Percentiles rank a stretch among this genome's conserved stretches.
Conservation (phyloP, 1,140 invertebrate genomes). For the Tachypleus tridentatus region DNA sequence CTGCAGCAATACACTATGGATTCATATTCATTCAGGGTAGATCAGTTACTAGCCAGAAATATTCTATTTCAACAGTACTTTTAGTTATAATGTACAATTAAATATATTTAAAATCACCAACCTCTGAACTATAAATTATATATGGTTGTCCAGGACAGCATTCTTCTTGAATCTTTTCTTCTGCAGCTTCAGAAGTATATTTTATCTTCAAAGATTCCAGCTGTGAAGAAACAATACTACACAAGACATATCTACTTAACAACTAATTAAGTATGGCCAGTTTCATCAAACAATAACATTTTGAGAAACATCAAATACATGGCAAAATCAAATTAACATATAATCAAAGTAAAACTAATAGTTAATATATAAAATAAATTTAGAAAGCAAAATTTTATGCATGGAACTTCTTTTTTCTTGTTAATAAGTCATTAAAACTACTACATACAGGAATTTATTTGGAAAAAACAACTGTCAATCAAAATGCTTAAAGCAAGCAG, state of each 20-base stretch:
- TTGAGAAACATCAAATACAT: conserved; percentile 10
- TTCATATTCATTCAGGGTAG: background rate
- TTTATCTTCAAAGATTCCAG: conserved; percentile 62
- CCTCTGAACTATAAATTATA: conserved; percentile 45
- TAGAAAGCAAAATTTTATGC: too few species aligned
- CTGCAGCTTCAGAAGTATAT: conserved; percentile 59
- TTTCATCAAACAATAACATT: conserved; percentile 17
- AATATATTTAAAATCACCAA: conserved; percentile 29
- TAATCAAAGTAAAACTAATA: conserved; percentile 17
- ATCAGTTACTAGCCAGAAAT: background rate
- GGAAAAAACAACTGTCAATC: too few species aligned
- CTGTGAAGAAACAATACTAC: conserved; percentile 34
- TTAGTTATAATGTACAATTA: background rate
- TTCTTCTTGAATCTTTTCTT: conserved; percentile 77
- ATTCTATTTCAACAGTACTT: background rate
- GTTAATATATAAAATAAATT: too few species aligned
- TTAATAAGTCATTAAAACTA: too few species aligned
- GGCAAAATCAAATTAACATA: conserved; percentile 7
- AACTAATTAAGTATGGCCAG: conserved; percentile 9
- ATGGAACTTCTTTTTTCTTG: too few species aligned
- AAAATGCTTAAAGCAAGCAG: too few species aligned
- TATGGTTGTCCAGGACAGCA: conserved; percentile 82
- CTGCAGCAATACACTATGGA: too few species aligned
- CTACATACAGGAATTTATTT: too few species aligned
- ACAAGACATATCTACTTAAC: too few species aligned